Evolutionary conservation across 37 sponge, comb jelly and placozoan genomes (phyloP).

Genomic region (Dysidea cf. avara): DNA sequence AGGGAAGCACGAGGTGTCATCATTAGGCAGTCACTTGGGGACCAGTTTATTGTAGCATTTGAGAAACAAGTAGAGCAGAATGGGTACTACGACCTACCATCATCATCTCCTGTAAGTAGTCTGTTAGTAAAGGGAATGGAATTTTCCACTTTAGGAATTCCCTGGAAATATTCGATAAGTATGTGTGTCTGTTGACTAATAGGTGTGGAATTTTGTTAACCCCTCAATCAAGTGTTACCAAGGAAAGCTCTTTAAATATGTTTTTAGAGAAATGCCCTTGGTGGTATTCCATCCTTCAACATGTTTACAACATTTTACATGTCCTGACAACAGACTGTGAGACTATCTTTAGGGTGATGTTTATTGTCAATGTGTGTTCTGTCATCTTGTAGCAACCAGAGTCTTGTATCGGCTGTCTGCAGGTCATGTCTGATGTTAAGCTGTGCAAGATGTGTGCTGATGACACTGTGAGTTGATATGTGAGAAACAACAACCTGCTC

Average conservation of each 20-base stretch:
- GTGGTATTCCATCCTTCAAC: too few species aligned
- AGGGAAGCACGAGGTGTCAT: slow-evolving; percentile 77
- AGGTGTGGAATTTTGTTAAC: neutral
- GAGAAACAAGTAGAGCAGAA: slow-evolving; percentile 77
- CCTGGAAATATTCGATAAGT: neutral
- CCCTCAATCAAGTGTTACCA: too few species aligned
- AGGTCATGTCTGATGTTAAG: slow-evolving; percentile 72
- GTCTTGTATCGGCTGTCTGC: slow-evolving; percentile 91
- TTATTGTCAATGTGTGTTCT: too few species aligned
- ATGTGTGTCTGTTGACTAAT: neutral
- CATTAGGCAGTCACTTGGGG: slow-evolving; percentile 83
- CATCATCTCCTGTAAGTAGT: slow-evolving; percentile 53
- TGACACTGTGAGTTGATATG: too few species aligned
- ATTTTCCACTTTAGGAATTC: neutral
- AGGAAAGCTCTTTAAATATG: too few species aligned
- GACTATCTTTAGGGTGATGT: too few species aligned
- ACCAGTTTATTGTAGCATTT: slow-evolving; percentile 84
- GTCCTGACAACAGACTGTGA: too few species aligned
- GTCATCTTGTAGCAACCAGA: slow-evolving; percentile 44
- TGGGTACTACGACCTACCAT: slow-evolving; percentile 44
- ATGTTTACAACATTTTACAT: too few species aligned
- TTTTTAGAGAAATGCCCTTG: too few species aligned
- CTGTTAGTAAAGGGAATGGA: too few species aligned
- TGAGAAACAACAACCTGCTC: too few species aligned
- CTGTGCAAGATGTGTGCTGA: slow-evolving; percentile 79